A percentile compares a stretch with the other conserved stretches of the same genome.
Conservation (phyloP, 1,140 invertebrate species). For the Oncopeltus fasciatus region DNA sequence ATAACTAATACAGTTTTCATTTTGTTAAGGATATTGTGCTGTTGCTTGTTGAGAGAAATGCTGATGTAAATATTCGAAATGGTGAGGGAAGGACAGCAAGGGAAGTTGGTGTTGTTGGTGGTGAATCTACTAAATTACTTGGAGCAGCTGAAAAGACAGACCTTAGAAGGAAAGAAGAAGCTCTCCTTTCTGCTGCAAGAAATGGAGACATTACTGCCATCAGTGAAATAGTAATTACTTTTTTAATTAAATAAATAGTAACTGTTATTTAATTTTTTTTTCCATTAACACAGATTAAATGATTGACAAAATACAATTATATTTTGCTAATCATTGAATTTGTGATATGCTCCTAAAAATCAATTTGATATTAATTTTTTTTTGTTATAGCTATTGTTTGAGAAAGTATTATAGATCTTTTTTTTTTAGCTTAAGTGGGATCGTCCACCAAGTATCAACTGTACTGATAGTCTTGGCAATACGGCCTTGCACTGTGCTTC, state of each 20-base stretch:
- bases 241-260: background rate
- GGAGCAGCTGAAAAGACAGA: conserved; percentile 45
- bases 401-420: too few species aligned
- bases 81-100: conserved; percentile 40
- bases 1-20: background rate
- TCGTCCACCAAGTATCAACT: conserved; percentile 33
- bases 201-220: conserved; percentile 40
- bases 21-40: conserved; percentile 46
- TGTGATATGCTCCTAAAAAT: too few species aligned
- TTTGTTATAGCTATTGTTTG: too few species aligned
- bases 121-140: conserved; percentile 39
- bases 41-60: conserved; percentile 42
- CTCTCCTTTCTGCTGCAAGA: conserved; percentile 42
- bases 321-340: too few species aligned
- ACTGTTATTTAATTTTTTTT: too few species aligned
- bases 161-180: conserved; percentile 34
- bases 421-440: conserved; percentile 29
- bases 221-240: conserved; percentile 35
- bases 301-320: too few species aligned
- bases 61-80: conserved; percentile 51
- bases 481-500: conserved; percentile 51
- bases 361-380: too few species aligned
- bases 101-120: conserved; percentile 38
- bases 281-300: too few species aligned
- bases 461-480: conserved; percentile 42